Evolutionary conservation across 92 coral and sea anemone genomes (phyloP).

Genomic region (Heliopora coerulea): DNA sequence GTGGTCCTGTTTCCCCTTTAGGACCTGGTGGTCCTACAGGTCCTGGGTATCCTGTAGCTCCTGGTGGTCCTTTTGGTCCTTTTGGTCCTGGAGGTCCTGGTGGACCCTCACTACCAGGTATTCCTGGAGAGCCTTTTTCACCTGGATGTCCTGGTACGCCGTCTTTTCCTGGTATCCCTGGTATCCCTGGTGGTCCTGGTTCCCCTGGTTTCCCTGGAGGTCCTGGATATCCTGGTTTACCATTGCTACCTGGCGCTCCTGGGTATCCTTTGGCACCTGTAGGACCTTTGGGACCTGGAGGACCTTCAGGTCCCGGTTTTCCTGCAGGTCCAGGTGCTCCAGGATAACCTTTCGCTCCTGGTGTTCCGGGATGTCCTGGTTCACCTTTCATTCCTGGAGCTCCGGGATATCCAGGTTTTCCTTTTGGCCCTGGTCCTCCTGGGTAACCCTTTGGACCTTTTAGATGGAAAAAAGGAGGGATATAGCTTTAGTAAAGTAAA

Average conservation of each 20-base stretch:
- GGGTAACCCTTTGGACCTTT: not conserved
- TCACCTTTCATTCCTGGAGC: not conserved
- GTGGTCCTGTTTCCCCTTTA: not conserved
- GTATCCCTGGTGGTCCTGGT: not conserved
- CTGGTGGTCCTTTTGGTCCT: not conserved
- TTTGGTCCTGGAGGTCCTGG: slow-evolving; percentile 3
- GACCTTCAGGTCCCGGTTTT: not conserved
- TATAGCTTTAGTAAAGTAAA: too few species aligned
- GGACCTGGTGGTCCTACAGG: not conserved
- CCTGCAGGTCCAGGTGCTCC: not conserved
- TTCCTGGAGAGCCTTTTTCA: not conserved
- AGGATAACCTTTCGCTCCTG: slow-evolving; percentile 9
- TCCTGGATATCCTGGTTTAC: not conserved
- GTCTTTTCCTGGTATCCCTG: slow-evolving; percentile 13
- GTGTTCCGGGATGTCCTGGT: slow-evolving; percentile 8
- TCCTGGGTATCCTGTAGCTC: slow-evolving; percentile 3
- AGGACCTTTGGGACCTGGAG: not conserved
- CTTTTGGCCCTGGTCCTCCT: not conserved
- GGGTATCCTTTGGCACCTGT: too few species aligned
- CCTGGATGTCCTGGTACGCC: not conserved
- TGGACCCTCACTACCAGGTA: not conserved
- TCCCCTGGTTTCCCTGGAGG: slow-evolving; percentile 4
- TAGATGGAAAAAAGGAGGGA: too few species aligned
- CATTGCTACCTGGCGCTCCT: not conserved
- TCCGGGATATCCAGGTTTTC: not conserved